Conservation (phyloP, 2,113 vertebrate species). For the Melanocharis versteri region DNA sequence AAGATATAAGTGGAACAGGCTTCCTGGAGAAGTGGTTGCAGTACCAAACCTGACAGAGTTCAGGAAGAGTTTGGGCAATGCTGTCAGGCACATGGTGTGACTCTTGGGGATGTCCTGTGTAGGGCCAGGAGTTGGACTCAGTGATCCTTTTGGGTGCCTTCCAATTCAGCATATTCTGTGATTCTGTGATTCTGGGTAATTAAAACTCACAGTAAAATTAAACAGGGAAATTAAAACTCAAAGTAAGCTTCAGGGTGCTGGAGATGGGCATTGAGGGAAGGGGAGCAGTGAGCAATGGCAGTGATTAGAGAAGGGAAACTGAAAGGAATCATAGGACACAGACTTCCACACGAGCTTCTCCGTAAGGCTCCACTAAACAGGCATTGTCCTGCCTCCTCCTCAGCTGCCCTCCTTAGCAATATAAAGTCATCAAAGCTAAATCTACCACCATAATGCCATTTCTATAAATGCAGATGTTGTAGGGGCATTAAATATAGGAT, state of each 20-base stretch:
- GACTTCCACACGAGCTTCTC: neutral
- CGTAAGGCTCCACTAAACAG: neutral
- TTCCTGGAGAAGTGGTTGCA: neutral
- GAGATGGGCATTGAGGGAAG: neutral
- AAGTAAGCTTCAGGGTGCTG: neutral
- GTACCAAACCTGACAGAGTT: neutral
- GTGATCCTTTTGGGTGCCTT: neutral
- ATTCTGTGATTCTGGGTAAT: neutral
- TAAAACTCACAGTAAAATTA: constrained; percentile 9
- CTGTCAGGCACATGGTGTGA: neutral
- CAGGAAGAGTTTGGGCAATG: neutral
- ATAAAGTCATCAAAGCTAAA: neutral
- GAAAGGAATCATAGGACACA: neutral
- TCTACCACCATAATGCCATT: neutral
- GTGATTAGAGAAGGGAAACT: neutral
- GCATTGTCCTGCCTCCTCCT: neutral
- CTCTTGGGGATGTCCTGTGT: neutral
- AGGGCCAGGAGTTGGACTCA: no score
- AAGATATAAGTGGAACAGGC: neutral
- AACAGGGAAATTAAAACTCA: neutral
- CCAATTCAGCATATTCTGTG: neutral
- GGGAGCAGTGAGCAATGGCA: neutral
- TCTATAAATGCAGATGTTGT: neutral
- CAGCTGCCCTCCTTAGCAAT: neutral
- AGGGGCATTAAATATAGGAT: neutral